Evolutionary conservation across 2,797 vertebrate species (phyloP).

Genomic region (Coilia nasus): DNA sequence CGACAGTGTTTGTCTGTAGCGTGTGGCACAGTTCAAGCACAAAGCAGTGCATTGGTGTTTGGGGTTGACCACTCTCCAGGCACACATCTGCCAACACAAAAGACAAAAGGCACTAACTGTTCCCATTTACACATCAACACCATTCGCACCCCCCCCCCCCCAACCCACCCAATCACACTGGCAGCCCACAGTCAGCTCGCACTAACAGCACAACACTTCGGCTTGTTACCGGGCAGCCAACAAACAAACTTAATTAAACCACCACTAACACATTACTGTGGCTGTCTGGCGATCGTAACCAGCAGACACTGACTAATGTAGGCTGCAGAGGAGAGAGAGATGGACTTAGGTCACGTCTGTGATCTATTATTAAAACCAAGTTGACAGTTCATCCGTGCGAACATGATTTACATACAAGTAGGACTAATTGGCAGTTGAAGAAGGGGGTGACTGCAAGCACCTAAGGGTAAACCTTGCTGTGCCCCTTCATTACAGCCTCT

Average conservation of each 20-base stretch:
- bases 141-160: background rate
- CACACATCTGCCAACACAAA: constrained; percentile 10
- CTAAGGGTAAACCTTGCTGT: constrained; percentile 59
- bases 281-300: background rate
- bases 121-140: constrained; percentile 21
- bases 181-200: background rate
- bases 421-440: constrained; percentile 1
- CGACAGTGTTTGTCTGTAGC: background rate
- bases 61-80: background rate
- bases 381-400: background rate
- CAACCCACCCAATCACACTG: background rate
- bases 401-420: constrained; percentile 15
- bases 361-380: constrained; percentile 7
- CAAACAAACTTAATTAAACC: constrained; percentile 21
- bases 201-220: background rate
- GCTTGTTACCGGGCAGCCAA: background rate
- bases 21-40: constrained; percentile 3
- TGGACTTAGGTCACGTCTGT: background rate
- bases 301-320: background rate
- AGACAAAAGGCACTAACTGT: constrained; percentile 13
- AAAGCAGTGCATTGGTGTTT: constrained; percentile 3
- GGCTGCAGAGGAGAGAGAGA: background rate
- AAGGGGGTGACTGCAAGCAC: constrained; percentile 48
- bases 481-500: constrained; percentile 53
- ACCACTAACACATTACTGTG: background rate